Evolutionary conservation across 53 echinoderm and acorn worm species (phyloP), one percentile per base, ranked within the genome.

Genomic region (Astropecten irregularis): DNA sequence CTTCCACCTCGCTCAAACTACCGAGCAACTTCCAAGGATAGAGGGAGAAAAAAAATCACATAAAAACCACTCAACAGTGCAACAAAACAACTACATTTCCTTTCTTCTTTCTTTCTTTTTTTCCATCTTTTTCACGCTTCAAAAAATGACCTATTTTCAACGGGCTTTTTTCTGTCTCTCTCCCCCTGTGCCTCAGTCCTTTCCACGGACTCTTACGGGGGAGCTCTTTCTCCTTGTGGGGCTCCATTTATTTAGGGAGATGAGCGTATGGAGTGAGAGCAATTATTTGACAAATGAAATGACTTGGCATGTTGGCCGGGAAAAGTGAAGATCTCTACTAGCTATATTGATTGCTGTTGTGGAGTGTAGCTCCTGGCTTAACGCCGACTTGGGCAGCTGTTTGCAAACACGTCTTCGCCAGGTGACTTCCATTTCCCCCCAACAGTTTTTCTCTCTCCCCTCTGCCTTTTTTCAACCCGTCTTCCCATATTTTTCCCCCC

Each of bases 251-350:
- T 79, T 79, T 79, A 62, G 62, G 79, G 79, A 62, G 79, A 62
- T 79, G 63, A 79, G 79, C 61, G 61, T 62, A 79, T 62, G 61
- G 79, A 61, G 79, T 79, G 79, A 61, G 79, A 46, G 79, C 79
- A 79, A 79, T 79, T 79, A 79, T 62, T 79, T 79, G 79, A 79
- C 79, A 79, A 79, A 79, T 62, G 63, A 79, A 79, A 79, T 62
- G 62, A 79, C 79, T 79, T 29, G 79, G 62, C 79, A 20, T 46
- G 56, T 62, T 20, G 79, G 57, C 76, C 14, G 25, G 26, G 27
- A 69, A 30, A 58, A 27, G 44, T 44, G 49, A 62, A 21, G 79
- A 46, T 79, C 63, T 46, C 61, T 28, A 49, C 62, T 61, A 68
- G 61, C 79, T 18, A 16, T 79, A 79, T 79, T 79, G 79, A 79